Evolutionary conservation across 2,113 vertebrate genomes (phyloP), one percentile per base, ranked within the genome.

Genomic region (Promerops cafer): DNA sequence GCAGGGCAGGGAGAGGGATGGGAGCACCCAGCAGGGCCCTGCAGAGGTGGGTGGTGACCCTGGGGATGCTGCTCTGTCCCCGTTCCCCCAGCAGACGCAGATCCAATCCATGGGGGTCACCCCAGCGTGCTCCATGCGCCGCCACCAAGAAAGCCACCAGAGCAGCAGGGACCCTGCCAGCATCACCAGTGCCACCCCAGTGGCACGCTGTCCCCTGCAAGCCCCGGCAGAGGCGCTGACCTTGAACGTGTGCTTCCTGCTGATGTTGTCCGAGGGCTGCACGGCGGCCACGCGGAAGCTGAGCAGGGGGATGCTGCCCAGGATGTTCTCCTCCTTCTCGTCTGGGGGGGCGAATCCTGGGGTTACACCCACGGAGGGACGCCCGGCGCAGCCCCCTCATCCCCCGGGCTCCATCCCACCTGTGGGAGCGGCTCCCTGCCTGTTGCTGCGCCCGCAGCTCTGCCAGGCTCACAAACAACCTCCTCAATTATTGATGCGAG

Each of bases 201-300:
- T 6, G 64, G 28, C 75, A 39, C 11, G 7, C 37, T 2, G 27
- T 22, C 40, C 56, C 66, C n/a, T 5, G 42, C 82, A 0, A 22
- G 31, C 42, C 33, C 52, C 20, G 3, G 80, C 54, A 3, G 27
- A 8, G 80, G 20, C 68, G 47, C 99, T 98, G 95, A 99, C 99
- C 99, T 99, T 99, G 98, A 99, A 99, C 39, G 99, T 98, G 94
- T 99, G 98, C 85, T 98, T 99, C 87, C 99, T 98, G 97, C 98
- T 99, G 98, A 99, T 98, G 98, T 99, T 99, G 95, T 99, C 99
- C 0, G 98, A 98, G 11, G 98, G 97, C 80, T 99, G 98, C 83
- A 99, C 98, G 1, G 97, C 97, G 2, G 98, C 97, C 40, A 99
- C 98, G 24, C 98, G 98, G 97, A 99, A 99, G 97, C 98, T 99